Base-by-base conservation (phyloP, 2,113 vertebrate genomes). In the Nothoprocta pentlandii region DNA sequence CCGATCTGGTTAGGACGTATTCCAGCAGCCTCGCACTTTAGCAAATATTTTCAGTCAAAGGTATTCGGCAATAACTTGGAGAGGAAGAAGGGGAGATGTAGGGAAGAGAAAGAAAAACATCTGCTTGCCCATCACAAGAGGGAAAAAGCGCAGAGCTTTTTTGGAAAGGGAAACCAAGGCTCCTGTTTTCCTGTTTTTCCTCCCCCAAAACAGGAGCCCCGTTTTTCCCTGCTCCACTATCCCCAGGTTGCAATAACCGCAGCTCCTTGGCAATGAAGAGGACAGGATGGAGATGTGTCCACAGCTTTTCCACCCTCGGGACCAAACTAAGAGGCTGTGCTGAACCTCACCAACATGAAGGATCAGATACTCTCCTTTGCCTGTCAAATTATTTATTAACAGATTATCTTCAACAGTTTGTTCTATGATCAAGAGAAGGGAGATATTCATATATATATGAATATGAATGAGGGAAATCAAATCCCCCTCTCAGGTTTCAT, bases 401-500 rank as follows among this genome's bases (percentile, higher is more conserved):
- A 47, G 71, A 2, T 76, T 71, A 26, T 5, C 62, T 66, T 10
- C 84, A 78, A 53, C 53, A 85, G 53, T 4, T 62, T 6, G 71
- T 51, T 34, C 77, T 30, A 5, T 1, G 22, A 79, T 44, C 16
- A 47, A 39, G 76, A 34, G 54, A 88, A 81, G 25, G 28, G 54
- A 87, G 87, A 39, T 10, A 54, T 19, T 32, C 0, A 66, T 34
- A 12, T 63, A 51, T 93, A 94, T 80, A 1, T 94, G 93, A 93
- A 58, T 58, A 58, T 58, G 54, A 58, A 58, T 58, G 94, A 68
- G 58, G 42, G 67, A 80, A 94, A 94, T 86, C 83, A 81, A 71
- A 86, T 71, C 39, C 63, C 79, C 59, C 58, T 71, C 62, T n/a
- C 80, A 84, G 78, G 70, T 84, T 81, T 79, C 77, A 64, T 92